Evolutionary conservation across 1,140 invertebrate species (phyloP), one percentile per base, ranked within the genome.

Genomic region (Lineus longissimus): DNA sequence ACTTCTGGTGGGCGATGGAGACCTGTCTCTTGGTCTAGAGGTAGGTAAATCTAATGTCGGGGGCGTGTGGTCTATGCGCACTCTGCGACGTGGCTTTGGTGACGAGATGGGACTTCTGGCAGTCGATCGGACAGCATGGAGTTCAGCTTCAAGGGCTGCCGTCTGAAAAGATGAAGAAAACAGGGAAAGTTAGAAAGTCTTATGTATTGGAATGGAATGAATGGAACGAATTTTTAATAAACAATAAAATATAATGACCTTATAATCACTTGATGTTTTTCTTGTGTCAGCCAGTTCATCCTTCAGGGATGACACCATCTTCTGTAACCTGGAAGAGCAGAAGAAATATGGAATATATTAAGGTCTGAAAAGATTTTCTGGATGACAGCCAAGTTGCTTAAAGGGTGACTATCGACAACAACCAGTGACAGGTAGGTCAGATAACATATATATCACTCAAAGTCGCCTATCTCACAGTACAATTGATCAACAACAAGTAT

Each of bases 211-310:
- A n/a, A 36, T 36, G 4, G 33, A 7, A 36, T 6, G 25, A 4
- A 4, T 7, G 4, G 25, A 51, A 7, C 4, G 25, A n/a, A 7
- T 6, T 51, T 51, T 4, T 27, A 4, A 51, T 7, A n/a, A 51
- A 7, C 4, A 51, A 27, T 51, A 4, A 51, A 4, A 7, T 51
- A 7, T 51, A 27, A 7, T 27, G 6, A 51, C 47, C 47, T 51
- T 51, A n/a, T 7, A 51, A 19, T 51, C 47, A 51, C 25, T 27
- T 19, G 47, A 19, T 23, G 19, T 23, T 51, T n/a, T 51, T n/a
- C n/a, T 51, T 23, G 47, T 51, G n/a, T 51, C 47, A 23, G 25
- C 19, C 9, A 51, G n/a, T 51, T 51, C 47, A 51, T 51, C 47
- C 25, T 27, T 19, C 4, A 51, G 25, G n/a, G 19, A 27, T 23